Evolutionary conservation across 1,140 invertebrate species (phyloP).

Genomic region (Drosophila littoralis): DNA sequence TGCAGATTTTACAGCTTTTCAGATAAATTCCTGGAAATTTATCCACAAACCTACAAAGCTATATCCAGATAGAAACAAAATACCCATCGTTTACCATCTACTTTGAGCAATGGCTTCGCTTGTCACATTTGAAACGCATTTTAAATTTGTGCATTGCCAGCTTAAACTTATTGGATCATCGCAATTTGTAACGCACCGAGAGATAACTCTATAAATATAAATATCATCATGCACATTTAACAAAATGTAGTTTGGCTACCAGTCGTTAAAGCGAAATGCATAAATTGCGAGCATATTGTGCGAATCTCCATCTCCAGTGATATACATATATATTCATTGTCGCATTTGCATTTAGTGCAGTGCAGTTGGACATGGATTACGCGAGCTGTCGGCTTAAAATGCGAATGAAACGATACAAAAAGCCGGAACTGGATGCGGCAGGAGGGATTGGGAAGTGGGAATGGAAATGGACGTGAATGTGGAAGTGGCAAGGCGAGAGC

Average conservation of each 20-base stretch:
- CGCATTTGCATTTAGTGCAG: conserved; percentile 36
- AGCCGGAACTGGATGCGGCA: not conserved
- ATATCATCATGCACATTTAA: not conserved
- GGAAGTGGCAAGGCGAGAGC: conserved; percentile 12
- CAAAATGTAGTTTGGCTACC: conserved; percentile 1
- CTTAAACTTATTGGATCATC: conserved; percentile 9
- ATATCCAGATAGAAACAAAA: not conserved
- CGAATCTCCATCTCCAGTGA: not conserved
- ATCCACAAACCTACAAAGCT: not conserved
- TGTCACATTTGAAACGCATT: not conserved
- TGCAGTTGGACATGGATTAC: not conserved
- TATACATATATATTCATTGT: conserved; percentile 31
- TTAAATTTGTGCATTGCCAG: conserved; percentile 1
- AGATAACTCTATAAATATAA: not conserved
- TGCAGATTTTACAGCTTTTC: not conserved
- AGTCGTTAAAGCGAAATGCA: not conserved
- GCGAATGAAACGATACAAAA: conserved; percentile 30
- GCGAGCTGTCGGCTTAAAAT: conserved; percentile 25
- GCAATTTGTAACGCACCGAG: not conserved
- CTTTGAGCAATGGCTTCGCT: not conserved
- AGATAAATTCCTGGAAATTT: too few species aligned
- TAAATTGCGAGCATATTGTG: conserved; percentile 17
- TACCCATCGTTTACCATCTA: not conserved
- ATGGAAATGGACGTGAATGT: not conserved
- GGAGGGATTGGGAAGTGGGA: not conserved